These are phyloP conservation scores for Drosophila pachea DNA, from an alignment of 1,140 invertebrate species.

Conservation along the genomic window DNA sequence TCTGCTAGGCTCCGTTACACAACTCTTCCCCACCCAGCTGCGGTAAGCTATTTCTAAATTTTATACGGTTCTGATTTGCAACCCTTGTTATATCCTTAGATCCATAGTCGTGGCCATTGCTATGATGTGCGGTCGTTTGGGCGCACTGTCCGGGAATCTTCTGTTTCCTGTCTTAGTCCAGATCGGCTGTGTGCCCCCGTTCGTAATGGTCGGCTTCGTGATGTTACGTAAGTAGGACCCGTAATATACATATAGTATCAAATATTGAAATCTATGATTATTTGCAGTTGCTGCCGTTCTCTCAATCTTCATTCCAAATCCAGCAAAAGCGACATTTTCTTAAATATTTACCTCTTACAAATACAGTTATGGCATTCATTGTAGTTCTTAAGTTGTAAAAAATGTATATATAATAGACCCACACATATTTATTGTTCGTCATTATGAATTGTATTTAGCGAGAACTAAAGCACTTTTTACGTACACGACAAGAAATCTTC, in stretches of 20 bases:
- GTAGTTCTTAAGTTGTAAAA: conserved; percentile 22
- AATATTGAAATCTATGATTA: too few relatives aligned
- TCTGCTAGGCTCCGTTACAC: conserved; percentile 64
- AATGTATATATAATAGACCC: neutral
- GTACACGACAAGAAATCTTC: too few relatives aligned
- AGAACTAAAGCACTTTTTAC: too few relatives aligned
- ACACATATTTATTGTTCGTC: neutral
- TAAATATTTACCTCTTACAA: conserved; percentile 19
- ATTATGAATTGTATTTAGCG: neutral
- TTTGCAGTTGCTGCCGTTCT: conserved; percentile 53
- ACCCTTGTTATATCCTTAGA: conserved; percentile 18
- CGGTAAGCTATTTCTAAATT: conserved; percentile 41
- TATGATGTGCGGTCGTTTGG: conserved; percentile 75
- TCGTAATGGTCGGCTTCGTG: conserved; percentile 67
- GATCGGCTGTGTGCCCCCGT: conserved; percentile 73
- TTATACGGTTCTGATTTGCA: too few relatives aligned
- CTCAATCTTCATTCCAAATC: conserved; percentile 59
- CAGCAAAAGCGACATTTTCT: conserved; percentile 55
- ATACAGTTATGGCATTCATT: neutral
- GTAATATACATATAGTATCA: too few relatives aligned
- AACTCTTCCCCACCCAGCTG: conserved; percentile 72
- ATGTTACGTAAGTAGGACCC: conserved; percentile 55
- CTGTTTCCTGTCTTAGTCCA: conserved; percentile 70
- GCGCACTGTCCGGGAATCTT: conserved; percentile 71
- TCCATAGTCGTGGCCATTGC: conserved; percentile 67